These are phyloP conservation scores for Aromia moschata DNA, from an alignment of 2,888 invertebrate species.

Conservation along the genomic window DNA sequence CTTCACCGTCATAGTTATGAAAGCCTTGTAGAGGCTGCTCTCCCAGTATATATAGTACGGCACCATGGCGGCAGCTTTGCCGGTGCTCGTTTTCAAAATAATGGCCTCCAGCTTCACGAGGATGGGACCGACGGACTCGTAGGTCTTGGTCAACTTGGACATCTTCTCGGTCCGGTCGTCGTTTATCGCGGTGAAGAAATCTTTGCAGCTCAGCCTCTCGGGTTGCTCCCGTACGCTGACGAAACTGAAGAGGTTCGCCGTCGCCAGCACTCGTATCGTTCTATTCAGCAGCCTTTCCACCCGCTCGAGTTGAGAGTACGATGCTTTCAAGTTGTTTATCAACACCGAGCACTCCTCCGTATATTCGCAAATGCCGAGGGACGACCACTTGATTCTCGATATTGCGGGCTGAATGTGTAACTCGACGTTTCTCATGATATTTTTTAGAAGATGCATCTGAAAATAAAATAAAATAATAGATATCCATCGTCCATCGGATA, in stretches of 20 bases:
- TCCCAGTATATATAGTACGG: constrained; percentile 87
- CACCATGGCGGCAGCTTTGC: constrained; percentile 76
- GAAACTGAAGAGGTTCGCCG: constrained; percentile 69
- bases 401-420: constrained; percentile 82
- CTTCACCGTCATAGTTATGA: constrained; percentile 72
- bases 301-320: constrained; percentile 75
- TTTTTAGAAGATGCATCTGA: constrained; percentile 73
- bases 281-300: constrained; percentile 71
- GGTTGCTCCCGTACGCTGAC: constrained; percentile 44
- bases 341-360: constrained; percentile 67
- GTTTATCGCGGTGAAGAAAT: constrained; percentile 78
- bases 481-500: background rate
- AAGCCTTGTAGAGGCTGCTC: constrained; percentile 75
- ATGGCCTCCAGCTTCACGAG: constrained; percentile 87
- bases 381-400: constrained; percentile 86
- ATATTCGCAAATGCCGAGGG: constrained; percentile 82
- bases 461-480: constrained; percentile 29
- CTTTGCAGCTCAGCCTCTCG: constrained; percentile 60
- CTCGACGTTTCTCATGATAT: constrained; percentile 76
- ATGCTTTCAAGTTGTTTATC: constrained; percentile 70
- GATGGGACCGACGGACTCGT: constrained; percentile 82
- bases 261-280: constrained; percentile 67
- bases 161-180: constrained; percentile 74
- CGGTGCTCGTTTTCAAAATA: constrained; percentile 81
- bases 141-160: constrained; percentile 75